A percentile compares a stretch with the other conserved stretches of the same genome.
Evolutionary conservation across 2,888 invertebrate species (phyloP).

Genomic region (Neoitamus cyanurus): DNA sequence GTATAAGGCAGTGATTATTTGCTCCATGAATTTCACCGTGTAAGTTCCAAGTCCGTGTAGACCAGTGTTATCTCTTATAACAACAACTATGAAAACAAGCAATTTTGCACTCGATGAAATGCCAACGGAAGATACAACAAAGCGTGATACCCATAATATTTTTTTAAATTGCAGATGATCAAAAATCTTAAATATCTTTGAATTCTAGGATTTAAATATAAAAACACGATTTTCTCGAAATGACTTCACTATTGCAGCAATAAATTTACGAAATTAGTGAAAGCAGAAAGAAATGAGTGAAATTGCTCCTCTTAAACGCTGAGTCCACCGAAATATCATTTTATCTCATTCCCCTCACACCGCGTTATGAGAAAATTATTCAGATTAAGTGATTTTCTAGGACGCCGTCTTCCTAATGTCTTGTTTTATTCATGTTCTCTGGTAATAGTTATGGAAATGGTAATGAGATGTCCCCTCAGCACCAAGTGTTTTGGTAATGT

Average conservation of each 20-base stretch:
- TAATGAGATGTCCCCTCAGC: slow-evolving; percentile 5
- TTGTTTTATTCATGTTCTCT: slow-evolving; percentile 23
- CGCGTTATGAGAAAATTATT: slow-evolving; percentile 36
- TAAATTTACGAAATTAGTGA: neutral
- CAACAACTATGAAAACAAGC: too few relatives aligned
- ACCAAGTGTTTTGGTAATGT: neutral
- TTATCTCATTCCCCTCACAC: neutral
- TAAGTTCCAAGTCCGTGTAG: too few relatives aligned
- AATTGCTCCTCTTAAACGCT: slow-evolving; percentile 2
- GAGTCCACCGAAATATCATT: neutral
- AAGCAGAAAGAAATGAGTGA: neutral
- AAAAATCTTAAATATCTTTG: neutral
- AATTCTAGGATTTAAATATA: neutral
- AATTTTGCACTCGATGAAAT: too few relatives aligned
- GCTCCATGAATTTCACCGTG: too few relatives aligned
- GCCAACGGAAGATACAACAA: too few relatives aligned
- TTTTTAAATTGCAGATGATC: too few relatives aligned
- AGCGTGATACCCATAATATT: too few relatives aligned
- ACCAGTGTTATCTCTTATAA: too few relatives aligned
- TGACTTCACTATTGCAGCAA: neutral
- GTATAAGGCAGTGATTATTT: too few relatives aligned
- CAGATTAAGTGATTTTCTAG: slow-evolving; percentile 27
- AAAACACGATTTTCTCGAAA: neutral
- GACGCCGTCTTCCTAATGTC: neutral
- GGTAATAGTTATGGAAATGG: neutral